Percentiles rank a stretch among this genome's conserved stretches.
phyloP scores from a whole-genome alignment of 1,140 invertebrate genomes.

The Mizuhopecten yessoensis region DNA sequence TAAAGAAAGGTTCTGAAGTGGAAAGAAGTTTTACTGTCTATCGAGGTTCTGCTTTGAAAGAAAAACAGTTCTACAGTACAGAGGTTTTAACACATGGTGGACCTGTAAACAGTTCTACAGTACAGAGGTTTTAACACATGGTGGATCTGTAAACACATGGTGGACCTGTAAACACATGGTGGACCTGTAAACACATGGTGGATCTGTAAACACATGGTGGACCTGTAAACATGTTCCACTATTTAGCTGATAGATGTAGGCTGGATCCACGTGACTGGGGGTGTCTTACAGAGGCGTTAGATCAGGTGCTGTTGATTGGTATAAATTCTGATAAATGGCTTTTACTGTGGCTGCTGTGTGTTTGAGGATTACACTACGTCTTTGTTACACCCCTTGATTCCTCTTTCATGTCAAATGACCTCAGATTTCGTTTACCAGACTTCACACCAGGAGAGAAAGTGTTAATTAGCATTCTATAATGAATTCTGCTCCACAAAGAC shows the following conservation, averaged over 20 bases:
- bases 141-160: too few species aligned
- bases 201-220: too few species aligned
- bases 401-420: not conserved
- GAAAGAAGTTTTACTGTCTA: too few species aligned
- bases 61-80: too few species aligned
- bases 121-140: too few species aligned
- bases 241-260: not conserved
- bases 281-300: not conserved
- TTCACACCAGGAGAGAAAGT: not conserved
- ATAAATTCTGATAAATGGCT: conserved; percentile 14
- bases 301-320: not conserved
- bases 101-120: too few species aligned
- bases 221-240: not conserved
- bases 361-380: not conserved
- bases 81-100: too few species aligned
- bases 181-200: too few species aligned
- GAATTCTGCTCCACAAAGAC: not conserved
- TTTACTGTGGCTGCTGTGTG: not conserved
- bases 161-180: too few species aligned
- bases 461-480: not conserved
- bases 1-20: too few species aligned
- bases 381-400: conserved; percentile 10
- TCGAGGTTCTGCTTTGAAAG: too few species aligned
- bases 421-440: not conserved
- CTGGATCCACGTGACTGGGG: not conserved